Percentiles rank a stretch among this genome's conserved stretches.
phyloP scores from a whole-genome alignment of 2,113 vertebrate species.

The Phyllostomus discolor region DNA sequence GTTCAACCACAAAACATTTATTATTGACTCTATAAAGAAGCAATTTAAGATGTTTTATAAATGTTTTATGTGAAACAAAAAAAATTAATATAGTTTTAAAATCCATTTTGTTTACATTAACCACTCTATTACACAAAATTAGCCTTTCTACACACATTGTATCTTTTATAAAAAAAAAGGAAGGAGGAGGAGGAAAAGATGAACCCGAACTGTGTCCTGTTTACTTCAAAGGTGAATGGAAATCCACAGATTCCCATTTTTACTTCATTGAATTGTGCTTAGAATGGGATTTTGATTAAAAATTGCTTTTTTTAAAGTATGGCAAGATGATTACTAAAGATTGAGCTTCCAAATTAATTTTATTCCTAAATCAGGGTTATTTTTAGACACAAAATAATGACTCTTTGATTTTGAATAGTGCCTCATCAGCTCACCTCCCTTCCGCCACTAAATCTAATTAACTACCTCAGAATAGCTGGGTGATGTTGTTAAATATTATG shows the following conservation, averaged over 20 bases:
- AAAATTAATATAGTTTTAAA: not conserved
- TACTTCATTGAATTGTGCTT: not conserved
- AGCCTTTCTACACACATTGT: not conserved
- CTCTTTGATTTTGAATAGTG: conserved; percentile 55
- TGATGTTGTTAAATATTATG: conserved; percentile 58
- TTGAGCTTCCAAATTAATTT: conserved; percentile 64
- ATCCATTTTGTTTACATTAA: not conserved
- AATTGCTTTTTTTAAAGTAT: conserved; percentile 27
- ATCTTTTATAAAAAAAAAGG: not conserved
- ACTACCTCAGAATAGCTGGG: conserved; percentile 55
- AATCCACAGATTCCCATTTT: conserved; percentile 19
- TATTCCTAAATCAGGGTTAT: conserved; percentile 49
- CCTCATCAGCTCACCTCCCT: conserved; percentile 44
- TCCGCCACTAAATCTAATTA: conserved; percentile 65
- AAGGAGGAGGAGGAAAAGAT: not conserved
- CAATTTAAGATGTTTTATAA: not conserved
- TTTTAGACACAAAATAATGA: conserved; percentile 64
- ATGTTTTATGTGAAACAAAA: not conserved
- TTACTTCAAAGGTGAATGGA: conserved; percentile 18
- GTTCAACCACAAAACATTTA: not conserved
- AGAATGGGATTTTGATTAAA: conserved; percentile 54
- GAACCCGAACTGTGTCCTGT: not conserved
- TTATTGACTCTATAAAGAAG: not conserved
- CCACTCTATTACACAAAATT: not conserved
- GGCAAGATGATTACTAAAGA: conserved; percentile 47